Conservation (phyloP, 1,140 invertebrate genomes). For the Micrasema minimum region DNA sequence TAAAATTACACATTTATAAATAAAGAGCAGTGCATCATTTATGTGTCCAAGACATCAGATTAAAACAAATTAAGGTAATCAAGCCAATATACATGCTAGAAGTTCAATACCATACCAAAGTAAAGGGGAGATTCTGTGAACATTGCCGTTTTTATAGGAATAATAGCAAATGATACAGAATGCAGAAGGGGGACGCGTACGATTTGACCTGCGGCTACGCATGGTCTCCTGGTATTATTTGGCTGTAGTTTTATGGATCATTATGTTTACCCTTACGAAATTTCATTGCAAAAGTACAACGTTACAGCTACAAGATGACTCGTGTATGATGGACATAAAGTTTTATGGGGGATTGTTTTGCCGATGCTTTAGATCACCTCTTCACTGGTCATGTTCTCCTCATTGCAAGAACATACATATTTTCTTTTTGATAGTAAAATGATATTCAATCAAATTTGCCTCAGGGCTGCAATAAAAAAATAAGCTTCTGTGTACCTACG, state of each 20-base stretch:
- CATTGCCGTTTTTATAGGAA: slow-evolving; percentile 33
- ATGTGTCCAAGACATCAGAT: too few species aligned
- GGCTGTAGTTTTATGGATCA: slow-evolving; percentile 51
- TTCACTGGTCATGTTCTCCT: slow-evolving; percentile 35
- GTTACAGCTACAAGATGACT: slow-evolving; percentile 41
- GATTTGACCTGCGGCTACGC: slow-evolving; percentile 47
- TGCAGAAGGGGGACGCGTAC: slow-evolving; percentile 26
- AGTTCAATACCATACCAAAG: too few species aligned
- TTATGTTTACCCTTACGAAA: too few species aligned
- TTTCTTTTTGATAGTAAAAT: too few species aligned
- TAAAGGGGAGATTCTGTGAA: too few species aligned
- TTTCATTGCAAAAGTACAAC: slow-evolving; percentile 48
- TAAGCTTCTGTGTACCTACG: too few species aligned
- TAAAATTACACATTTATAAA: too few species aligned
- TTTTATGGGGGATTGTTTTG: slow-evolving; percentile 50
- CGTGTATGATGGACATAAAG: slow-evolving; percentile 48
- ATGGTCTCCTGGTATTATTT: slow-evolving; percentile 35
- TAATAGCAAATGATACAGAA: slow-evolving; percentile 37
- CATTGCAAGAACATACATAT: neutral
- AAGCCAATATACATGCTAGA: too few species aligned
- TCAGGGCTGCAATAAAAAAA: too few species aligned
- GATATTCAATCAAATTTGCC: too few species aligned
- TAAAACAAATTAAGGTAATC: too few species aligned
- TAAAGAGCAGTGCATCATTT: too few species aligned
- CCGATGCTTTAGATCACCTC: slow-evolving; percentile 34